phyloP scores from a whole-genome alignment of 1,140 invertebrate species.

The Drosophila tropicalis region DNA sequence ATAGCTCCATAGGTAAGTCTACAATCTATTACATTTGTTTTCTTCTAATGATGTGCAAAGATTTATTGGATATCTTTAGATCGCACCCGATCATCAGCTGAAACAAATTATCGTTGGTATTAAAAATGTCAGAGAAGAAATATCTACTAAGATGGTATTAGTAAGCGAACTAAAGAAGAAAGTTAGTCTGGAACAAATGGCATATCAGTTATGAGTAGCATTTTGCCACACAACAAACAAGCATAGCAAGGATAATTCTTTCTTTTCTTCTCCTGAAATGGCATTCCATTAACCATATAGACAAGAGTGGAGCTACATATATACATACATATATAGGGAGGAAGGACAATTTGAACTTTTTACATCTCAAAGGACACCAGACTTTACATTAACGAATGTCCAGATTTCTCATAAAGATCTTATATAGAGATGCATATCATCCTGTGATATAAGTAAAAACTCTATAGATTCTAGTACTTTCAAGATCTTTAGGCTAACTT shows the following conservation, averaged over 20 bases:
- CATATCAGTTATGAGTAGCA: too few species aligned
- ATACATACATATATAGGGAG: too few species aligned
- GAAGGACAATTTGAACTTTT: neutral
- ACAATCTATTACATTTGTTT: neutral
- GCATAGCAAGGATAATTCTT: neutral
- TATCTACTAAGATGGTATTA: neutral
- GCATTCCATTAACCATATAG: too few species aligned
- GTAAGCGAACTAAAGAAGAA: neutral
- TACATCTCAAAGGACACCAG: too few species aligned
- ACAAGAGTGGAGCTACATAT: too few species aligned
- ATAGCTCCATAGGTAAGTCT: neutral
- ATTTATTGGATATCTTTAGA: slow-evolving; percentile 1
- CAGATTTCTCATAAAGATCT: too few species aligned
- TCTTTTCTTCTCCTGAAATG: neutral
- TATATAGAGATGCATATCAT: too few species aligned
- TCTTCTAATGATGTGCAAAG: neutral
- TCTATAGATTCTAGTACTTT: too few species aligned
- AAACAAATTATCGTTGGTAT: neutral
- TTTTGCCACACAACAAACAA: too few species aligned
- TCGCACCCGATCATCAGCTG: slow-evolving; percentile 5
- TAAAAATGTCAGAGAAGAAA: neutral
- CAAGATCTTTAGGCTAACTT: too few species aligned
- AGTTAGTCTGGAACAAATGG: neutral
- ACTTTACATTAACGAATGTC: too few species aligned
- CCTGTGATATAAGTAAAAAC: too few species aligned